Percentiles rank a stretch among this genome's conserved stretches.
These are phyloP conservation scores for Pangasius sanitwongsei DNA, from an alignment of 2,797 vertebrate genomes.

Conservation along the genomic window DNA sequence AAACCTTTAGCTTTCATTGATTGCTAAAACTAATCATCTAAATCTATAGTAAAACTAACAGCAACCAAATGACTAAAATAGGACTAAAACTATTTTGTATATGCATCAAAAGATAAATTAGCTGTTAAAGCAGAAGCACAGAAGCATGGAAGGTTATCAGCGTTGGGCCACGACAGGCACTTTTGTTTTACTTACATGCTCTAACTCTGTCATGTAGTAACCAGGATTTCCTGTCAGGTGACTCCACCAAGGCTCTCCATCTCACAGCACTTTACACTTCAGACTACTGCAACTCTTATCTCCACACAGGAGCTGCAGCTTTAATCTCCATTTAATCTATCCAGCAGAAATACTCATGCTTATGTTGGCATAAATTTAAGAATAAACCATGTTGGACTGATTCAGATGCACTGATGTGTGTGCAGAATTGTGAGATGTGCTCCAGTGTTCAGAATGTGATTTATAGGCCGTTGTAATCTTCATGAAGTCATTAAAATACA, in stretches of 20 bases:
- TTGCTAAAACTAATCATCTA: neutral
- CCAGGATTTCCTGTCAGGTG: slow-evolving; percentile 80
- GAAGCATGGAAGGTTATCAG: neutral
- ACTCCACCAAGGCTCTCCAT: slow-evolving; percentile 46
- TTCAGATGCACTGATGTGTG: neutral
- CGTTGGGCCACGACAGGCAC: slow-evolving; percentile 21
- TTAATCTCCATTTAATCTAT: neutral
- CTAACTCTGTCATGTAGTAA: slow-evolving; percentile 56
- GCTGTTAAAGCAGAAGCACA: neutral
- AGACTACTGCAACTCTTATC: slow-evolving; percentile 1
- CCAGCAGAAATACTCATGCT: neutral
- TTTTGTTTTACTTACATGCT: slow-evolving; percentile 52
- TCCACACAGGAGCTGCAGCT: neutral
- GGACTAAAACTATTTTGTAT: neutral
- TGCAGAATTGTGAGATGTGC: neutral
- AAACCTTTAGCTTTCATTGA: neutral
- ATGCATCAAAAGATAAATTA: neutral
- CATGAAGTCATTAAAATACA: neutral
- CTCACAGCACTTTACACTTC: slow-evolving; percentile 51
- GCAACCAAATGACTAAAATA: neutral
- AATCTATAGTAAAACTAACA: neutral
- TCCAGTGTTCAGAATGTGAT: neutral
- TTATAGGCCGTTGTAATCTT: neutral
- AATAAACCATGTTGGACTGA: neutral
- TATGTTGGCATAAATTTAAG: neutral